Percentiles rank a stretch among this genome's conserved stretches.
These are phyloP conservation scores for Sebastes minor DNA, from an alignment of 2,797 vertebrate species.

Conservation along the genomic window DNA sequence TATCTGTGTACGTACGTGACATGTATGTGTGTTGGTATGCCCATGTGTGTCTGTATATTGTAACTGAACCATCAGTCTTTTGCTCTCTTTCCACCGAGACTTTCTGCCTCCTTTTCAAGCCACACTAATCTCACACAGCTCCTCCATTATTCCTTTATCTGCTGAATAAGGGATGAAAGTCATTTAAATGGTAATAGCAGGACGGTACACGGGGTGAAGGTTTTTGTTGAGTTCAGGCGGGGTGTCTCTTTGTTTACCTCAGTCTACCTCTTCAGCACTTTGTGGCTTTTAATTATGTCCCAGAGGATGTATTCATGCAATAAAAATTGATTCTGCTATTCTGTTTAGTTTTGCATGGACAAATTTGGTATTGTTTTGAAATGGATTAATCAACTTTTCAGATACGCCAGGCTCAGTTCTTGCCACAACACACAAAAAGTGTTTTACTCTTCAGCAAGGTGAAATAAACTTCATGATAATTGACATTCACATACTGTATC, in stretches of 20 bases:
- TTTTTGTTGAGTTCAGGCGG: conserved; percentile 45
- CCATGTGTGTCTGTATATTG: not conserved
- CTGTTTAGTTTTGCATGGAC: conserved; percentile 9
- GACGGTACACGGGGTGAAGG: not conserved
- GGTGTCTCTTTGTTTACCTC: conserved; percentile 47
- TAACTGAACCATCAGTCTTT: not conserved
- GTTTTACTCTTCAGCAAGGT: not conserved
- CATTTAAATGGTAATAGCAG: conserved; percentile 64
- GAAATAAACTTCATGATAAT: not conserved
- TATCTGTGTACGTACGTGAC: not conserved
- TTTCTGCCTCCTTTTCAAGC: conserved; percentile 10
- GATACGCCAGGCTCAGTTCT: not conserved
- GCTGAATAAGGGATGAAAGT: conserved; percentile 40
- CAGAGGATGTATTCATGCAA: conserved; percentile 19
- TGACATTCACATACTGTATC: not conserved
- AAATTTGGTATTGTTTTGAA: conserved; percentile 25
- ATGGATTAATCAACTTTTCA: conserved; percentile 19
- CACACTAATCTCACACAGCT: conserved; percentile 5
- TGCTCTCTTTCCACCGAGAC: not conserved
- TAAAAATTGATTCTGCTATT: conserved; percentile 5
- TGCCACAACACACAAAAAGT: not conserved
- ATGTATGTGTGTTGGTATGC: not conserved
- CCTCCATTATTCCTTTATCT: conserved; percentile 47
- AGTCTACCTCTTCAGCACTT: conserved; percentile 8
- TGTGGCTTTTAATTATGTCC: conserved; percentile 33